phyloP scores from a whole-genome alignment of 2,888 invertebrate genomes.

The Pollenia griseotomentosa region DNA sequence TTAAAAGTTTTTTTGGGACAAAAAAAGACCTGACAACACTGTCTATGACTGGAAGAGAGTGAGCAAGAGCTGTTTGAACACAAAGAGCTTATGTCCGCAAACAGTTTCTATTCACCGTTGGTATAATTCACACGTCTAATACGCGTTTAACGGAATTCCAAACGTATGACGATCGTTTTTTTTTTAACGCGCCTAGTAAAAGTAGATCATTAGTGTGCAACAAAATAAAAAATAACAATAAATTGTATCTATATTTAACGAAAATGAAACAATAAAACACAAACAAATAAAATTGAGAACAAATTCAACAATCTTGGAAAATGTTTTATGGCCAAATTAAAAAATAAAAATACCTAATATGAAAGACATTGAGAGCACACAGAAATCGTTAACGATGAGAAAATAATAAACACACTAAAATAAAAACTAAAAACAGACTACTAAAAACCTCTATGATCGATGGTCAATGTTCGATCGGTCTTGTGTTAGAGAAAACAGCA shows the following conservation, averaged over 20 bases:
- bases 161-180: constrained; percentile 28
- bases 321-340: constrained; percentile 37
- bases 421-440: background rate
- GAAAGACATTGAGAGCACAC: background rate
- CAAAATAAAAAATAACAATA: constrained; percentile 41
- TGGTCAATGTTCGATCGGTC: background rate
- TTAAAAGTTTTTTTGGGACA: background rate
- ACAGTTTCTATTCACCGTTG: constrained; percentile 58
- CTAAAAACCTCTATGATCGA: background rate
- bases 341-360: constrained; percentile 3
- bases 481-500: constrained; percentile 14
- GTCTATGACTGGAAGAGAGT: background rate
- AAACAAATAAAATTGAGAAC: background rate
- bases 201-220: constrained; percentile 46
- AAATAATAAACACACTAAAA: constrained; percentile 1
- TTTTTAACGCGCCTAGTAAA: constrained; percentile 15
- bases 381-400: constrained; percentile 1
- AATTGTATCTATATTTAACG: constrained; percentile 33
- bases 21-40: background rate
- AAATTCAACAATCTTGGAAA: constrained; percentile 39
- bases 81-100: constrained; percentile 37
- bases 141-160: background rate
- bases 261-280: constrained; percentile 32
- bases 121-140: constrained; percentile 13
- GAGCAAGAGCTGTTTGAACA: background rate